Evolutionary conservation across 2,888 invertebrate species (phyloP), one percentile per base, ranked within the genome.

Genomic region (Andrena camellia): DNA sequence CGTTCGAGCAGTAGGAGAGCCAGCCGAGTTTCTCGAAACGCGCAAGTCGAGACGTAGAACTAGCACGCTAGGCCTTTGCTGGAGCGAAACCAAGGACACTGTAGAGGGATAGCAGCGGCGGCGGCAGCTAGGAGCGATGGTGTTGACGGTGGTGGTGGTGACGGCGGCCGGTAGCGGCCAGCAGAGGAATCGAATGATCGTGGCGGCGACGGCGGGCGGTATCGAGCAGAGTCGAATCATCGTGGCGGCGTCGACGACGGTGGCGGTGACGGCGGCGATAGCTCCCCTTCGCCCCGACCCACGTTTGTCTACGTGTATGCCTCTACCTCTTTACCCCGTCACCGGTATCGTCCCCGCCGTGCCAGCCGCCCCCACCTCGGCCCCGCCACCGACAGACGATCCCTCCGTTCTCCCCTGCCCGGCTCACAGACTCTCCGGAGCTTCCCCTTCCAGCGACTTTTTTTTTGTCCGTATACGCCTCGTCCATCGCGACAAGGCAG

Each of bases 31-130:
- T 88, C 86, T 88, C 82, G 29, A 76, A 83, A 78, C 79, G 77
- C 77, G 76, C 83, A 60, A 73, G 77, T 67, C 77, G 74, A 20
- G 57, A 84, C 86, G 81, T 88, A 81, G 88, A 89, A 89, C 84
- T 88, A 83, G 88, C 81, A 68, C 80, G 88, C 71, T 83, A 78
- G 79, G 84, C 83, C 89, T 81, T 89, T 76, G 90, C 88, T 89
- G 90, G 89, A 90, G 85, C 88, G 86, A 81, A 88, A 82, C 88
- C 89, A 90, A 90, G 90, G 90, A 90, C 90, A 89, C 84, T 80
- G 81, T 78, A 83, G 60, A 76, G 84, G 71, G 57, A 78, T 8
- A 75, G 26, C 73, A 64, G 71, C 10, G 54, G 78, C 29, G 52
- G 66, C 79, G 64, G 64, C 72, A 54, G 54, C 17, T 42, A 42